Evolutionary conservation across 2,888 invertebrate genomes (phyloP).

Genomic region (Drosophila sordidula): DNA sequence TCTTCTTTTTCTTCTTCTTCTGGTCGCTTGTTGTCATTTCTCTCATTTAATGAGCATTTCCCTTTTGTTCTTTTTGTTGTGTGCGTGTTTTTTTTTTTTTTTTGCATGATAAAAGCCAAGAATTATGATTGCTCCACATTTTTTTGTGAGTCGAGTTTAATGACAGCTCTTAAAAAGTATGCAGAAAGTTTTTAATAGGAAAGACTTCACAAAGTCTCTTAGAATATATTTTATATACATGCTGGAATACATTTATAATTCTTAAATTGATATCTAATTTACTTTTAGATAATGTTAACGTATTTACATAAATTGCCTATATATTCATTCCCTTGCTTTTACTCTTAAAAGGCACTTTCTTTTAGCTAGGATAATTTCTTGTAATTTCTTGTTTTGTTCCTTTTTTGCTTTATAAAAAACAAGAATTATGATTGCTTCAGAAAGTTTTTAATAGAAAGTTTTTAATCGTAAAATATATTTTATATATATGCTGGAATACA

Average conservation of each 20-base stretch:
- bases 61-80: constrained; percentile 41
- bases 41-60: constrained; percentile 73
- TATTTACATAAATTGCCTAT: no score
- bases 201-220: neutral
- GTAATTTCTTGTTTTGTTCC: no score
- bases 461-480: no score
- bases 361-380: no score
- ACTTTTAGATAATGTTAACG: no score
- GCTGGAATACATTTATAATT: neutral
- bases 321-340: no score
- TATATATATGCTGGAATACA: no score
- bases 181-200: neutral
- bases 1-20: constrained; percentile 11
- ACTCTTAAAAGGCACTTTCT: no score
- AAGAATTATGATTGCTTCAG: no score
- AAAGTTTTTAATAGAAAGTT: no score
- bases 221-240: neutral
- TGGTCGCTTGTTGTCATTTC: constrained; percentile 53
- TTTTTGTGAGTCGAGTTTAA: constrained; percentile 20
- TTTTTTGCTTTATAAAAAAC: no score
- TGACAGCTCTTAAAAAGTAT: constrained; percentile 1
- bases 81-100: constrained; percentile 31
- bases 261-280: no score
- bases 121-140: constrained; percentile 69
- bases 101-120: constrained; percentile 51